Base-by-base conservation (phyloP, 2,113 vertebrate genomes). In the Cebidichthys violaceus region DNA sequence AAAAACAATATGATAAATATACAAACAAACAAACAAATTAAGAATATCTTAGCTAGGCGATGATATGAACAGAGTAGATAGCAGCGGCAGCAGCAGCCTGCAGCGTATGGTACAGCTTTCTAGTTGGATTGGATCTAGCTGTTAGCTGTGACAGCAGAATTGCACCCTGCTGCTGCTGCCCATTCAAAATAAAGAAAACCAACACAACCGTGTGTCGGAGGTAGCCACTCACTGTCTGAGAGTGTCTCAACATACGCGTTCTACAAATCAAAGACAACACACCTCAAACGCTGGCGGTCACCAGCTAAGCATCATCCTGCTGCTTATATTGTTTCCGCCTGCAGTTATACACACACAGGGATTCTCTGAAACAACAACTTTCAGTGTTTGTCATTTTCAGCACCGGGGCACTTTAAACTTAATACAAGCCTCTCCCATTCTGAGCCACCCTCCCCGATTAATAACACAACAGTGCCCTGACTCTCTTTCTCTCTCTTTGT, bases 221-320 rank as follows among this genome's bases (percentile, higher is more conserved):
- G 31, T 69, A 77, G 69, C 47, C 17, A 27, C 35, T 55, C 17
- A n/a, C 33, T 35, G 18, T 77, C 29, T 65, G n/a, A 81, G 59
- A 67, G 75, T 50, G 24, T 50, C 31, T 62, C 3, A 41, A 33
- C 18, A 43, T 90, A 81, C 76, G 10, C 72, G 67, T 50, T 68
- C 41, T 27, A 33, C 29, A 27, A 55, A 47, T 66, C 33, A 75
- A 79, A 78, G 43, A 33, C 27, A 64, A 76, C 37, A 47, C 61
- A 35, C 27, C 74, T 50, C 33, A 61, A 13, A 57, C 35, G 20
- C 50, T 65, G 31, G 59, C 43, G 24, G 20, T 64, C 11, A 20
- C 33, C 31, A 45, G 3, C 33, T 24, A 55, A 9, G 57, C 31
- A 70, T 77, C 66, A 77, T 43, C 74, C 67, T 41, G 27, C 39